These are phyloP conservation scores for Anthoscopus minutus DNA, from an alignment of 2,113 vertebrate species.

Conservation along the genomic window DNA sequence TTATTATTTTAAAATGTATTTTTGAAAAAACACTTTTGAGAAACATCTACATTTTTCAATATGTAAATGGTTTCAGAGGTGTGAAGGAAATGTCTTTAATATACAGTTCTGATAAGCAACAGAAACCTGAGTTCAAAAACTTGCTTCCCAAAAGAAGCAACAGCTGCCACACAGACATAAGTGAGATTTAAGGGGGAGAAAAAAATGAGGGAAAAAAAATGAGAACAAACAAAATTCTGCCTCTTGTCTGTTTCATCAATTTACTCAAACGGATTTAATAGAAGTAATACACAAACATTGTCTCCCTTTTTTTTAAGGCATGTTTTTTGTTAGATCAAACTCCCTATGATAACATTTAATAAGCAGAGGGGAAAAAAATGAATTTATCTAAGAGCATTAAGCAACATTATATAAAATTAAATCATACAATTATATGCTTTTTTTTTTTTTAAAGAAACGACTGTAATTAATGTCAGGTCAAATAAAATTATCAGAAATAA, in stretches of 20 bases:
- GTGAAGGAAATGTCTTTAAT: constrained; percentile 47
- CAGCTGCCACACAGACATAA: constrained; percentile 54
- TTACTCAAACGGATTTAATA: not conserved
- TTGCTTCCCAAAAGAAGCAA: constrained; percentile 43
- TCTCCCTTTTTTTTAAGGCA: not conserved
- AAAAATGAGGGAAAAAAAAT: not conserved
- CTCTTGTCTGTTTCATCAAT: not conserved
- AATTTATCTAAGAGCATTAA: not conserved
- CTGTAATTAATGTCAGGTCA: not conserved
- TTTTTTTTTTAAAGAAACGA: not conserved
- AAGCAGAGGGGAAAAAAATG: accelerated
- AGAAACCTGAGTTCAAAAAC: constrained; percentile 58
- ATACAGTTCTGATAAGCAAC: constrained; percentile 54
- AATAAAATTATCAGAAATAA: not conserved
- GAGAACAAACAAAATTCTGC: not conserved
- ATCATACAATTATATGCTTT: not conserved
- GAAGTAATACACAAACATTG: not conserved
- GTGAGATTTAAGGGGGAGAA: not conserved
- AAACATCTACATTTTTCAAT: constrained; percentile 15
- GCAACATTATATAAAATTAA: not conserved
- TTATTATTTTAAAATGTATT: not conserved
- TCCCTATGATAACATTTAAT: not conserved
- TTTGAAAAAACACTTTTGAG: not conserved
- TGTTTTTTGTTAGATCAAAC: not conserved
- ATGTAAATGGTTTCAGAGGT: constrained; percentile 47